These are phyloP conservation scores for Euwallacea fornicatus DNA, from an alignment of 1,140 invertebrate species.

Conservation along the genomic window DNA sequence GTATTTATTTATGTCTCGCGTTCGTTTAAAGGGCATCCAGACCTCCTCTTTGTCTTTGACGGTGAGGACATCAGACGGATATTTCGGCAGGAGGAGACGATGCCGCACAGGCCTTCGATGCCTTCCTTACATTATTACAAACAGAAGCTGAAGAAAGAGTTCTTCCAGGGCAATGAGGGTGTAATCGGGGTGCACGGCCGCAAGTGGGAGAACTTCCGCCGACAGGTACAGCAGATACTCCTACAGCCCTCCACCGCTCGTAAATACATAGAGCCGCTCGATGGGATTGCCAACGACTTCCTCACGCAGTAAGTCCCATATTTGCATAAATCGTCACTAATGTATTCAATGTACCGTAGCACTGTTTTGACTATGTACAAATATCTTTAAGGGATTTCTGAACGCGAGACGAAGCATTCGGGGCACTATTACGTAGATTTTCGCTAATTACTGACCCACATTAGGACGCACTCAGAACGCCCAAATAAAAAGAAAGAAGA, in stretches of 20 bases:
- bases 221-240: slow-evolving; percentile 82
- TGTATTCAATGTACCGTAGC: too few species aligned
- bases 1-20: background rate
- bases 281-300: slow-evolving; percentile 73
- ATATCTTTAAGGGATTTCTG: too few species aligned
- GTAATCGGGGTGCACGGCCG: slow-evolving; percentile 82
- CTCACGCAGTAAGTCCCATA: slow-evolving; percentile 61
- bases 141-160: slow-evolving; percentile 70
- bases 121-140: slow-evolving; percentile 79
- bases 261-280: slow-evolving; percentile 71
- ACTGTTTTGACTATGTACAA: too few species aligned
- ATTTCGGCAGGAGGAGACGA: slow-evolving; percentile 71
- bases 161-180: slow-evolving; percentile 72
- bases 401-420: too few species aligned
- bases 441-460: too few species aligned
- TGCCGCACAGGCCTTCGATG: slow-evolving; percentile 78
- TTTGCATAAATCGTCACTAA: background rate
- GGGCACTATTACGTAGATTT: too few species aligned
- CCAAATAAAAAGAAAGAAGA: slow-evolving; percentile 4
- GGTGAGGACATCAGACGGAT: slow-evolving; percentile 75
- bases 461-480: too few species aligned
- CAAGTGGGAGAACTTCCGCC: slow-evolving; percentile 79
- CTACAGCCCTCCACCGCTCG: slow-evolving; percentile 74
- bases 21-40: slow-evolving; percentile 63
- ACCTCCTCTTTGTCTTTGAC: slow-evolving; percentile 77